Evolutionary conservation across 1,140 invertebrate genomes (phyloP).

Genomic region (Neuroterus valhalla): DNA sequence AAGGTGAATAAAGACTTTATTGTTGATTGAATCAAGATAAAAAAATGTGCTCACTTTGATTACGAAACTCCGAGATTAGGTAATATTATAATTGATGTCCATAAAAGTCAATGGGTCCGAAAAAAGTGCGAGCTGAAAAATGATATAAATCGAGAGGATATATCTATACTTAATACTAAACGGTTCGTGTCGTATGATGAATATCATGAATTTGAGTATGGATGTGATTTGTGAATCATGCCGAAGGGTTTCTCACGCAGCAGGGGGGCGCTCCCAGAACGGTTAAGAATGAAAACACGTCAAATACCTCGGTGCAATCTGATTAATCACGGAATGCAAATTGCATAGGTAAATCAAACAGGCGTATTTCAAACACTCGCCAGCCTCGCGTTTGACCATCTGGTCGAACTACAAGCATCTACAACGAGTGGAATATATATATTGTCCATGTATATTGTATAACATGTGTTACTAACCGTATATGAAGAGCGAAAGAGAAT

Average conservation of each 20-base stretch:
- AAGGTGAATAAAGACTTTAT: too few relatives aligned
- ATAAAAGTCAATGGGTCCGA: not conserved
- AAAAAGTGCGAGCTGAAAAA: conserved; percentile 17
- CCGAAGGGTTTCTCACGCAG: conserved; percentile 28
- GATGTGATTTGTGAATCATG: conserved; percentile 24
- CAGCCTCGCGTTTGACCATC: not conserved
- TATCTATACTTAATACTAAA: not conserved
- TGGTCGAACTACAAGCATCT: not conserved
- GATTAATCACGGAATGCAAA: conserved; percentile 27
- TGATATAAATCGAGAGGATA: not conserved
- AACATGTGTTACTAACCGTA: conserved; percentile 1
- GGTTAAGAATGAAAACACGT: conserved; percentile 27
- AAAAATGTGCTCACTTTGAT: not conserved
- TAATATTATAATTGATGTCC: not conserved
- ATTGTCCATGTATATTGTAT: not conserved
- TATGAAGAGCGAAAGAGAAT: not conserved
- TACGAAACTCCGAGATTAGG: not conserved
- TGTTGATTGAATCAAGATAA: not conserved
- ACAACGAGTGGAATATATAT: not conserved
- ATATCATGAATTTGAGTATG: conserved; percentile 19
- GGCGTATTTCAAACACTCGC: conserved; percentile 22
- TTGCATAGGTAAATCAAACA: conserved; percentile 30
- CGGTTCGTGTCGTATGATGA: conserved; percentile 12
- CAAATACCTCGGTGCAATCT: conserved; percentile 22
- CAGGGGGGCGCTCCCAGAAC: conserved; percentile 26